These are phyloP conservation scores for Helicoverpa armigera DNA, from an alignment of 1,140 invertebrate genomes.

Conservation along the genomic window DNA sequence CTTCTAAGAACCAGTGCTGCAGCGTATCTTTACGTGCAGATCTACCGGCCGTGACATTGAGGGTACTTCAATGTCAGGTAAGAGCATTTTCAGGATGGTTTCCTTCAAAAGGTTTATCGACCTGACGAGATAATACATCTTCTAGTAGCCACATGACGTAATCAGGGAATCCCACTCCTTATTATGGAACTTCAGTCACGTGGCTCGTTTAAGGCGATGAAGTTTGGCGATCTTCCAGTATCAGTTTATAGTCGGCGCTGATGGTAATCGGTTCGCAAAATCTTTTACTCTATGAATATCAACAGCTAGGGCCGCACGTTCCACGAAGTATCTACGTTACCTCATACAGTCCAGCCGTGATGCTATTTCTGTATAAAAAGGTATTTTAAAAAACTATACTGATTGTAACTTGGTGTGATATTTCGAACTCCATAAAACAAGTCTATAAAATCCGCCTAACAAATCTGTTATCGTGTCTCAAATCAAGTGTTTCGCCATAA, in stretches of 20 bases:
- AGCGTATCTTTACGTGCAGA: neutral
- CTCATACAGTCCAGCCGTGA: too few relatives aligned
- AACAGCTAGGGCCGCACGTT: constrained; percentile 10
- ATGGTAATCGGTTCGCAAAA: constrained; percentile 35
- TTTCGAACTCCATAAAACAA: neutral
- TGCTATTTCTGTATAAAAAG: too few relatives aligned
- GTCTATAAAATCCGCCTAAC: neutral
- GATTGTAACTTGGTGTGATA: too few relatives aligned
- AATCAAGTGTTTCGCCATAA: neutral
- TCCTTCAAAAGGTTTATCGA: neutral
- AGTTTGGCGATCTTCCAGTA: constrained; percentile 37
- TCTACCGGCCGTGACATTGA: constrained; percentile 29
- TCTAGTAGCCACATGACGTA: neutral
- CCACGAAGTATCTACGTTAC: neutral
- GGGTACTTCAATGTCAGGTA: constrained; percentile 28
- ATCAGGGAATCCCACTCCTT: constrained; percentile 33
- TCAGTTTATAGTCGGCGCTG: constrained; percentile 17
- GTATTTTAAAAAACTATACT: too few relatives aligned
- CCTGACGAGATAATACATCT: neutral
- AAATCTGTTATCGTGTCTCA: constrained; percentile 11
- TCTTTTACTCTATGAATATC: constrained; percentile 31
- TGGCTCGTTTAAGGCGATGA: constrained; percentile 11
- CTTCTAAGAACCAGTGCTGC: neutral
- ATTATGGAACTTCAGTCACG: constrained; percentile 22
- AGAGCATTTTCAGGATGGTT: neutral